Evolutionary conservation across 2,888 invertebrate genomes (phyloP).

Genomic region (Diadegma fenestrale): DNA sequence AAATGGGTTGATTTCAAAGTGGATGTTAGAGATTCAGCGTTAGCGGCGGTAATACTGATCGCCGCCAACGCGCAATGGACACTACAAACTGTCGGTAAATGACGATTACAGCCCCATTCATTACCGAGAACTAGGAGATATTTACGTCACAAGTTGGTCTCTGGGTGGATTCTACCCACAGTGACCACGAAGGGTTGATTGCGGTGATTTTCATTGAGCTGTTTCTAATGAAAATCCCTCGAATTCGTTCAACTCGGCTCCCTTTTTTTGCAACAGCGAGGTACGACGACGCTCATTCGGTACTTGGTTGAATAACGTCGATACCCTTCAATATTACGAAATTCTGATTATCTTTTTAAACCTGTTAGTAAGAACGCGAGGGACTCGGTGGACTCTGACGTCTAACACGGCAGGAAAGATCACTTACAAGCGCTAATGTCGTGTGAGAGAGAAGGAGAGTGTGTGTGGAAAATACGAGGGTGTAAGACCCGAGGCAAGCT

Average conservation of each 20-base stretch:
- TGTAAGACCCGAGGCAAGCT: slow-evolving; percentile 1
- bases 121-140: too few relatives aligned
- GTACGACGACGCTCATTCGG: background rate
- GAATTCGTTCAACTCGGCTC: background rate
- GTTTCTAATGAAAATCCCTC: background rate
- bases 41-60: too few relatives aligned
- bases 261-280: background rate
- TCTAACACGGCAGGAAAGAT: slow-evolving; percentile 16
- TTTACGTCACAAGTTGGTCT: too few relatives aligned
- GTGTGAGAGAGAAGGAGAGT: background rate
- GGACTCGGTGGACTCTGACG: slow-evolving; percentile 9
- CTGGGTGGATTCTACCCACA: too few relatives aligned
- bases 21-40: too few relatives aligned
- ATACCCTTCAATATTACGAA: slow-evolving; percentile 16
- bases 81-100: too few relatives aligned
- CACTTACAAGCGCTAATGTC: slow-evolving; percentile 34
- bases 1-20: too few relatives aligned
- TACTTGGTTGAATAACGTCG: background rate
- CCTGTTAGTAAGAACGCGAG: background rate
- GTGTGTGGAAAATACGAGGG: background rate
- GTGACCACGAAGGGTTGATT: too few relatives aligned
- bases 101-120: too few relatives aligned
- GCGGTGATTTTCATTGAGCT: background rate
- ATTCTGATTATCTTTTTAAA: slow-evolving; percentile 12
- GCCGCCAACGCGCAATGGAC: too few relatives aligned